phyloP scores from a whole-genome alignment of 2,113 vertebrate species.

The Microcebus ravelobensis region DNA sequence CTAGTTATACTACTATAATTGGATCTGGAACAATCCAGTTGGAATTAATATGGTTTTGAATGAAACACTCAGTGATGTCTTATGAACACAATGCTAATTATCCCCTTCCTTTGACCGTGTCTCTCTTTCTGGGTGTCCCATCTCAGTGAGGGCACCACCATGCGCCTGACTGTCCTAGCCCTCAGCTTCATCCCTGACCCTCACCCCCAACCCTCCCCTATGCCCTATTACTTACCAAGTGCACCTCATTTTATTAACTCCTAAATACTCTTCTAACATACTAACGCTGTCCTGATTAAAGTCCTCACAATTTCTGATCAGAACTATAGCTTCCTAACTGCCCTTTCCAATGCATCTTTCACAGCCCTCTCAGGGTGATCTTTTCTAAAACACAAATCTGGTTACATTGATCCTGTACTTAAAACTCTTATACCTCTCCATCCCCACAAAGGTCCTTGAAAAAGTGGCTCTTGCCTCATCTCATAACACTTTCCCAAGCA shows the following conservation, averaged over 20 bases:
- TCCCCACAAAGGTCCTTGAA: background rate
- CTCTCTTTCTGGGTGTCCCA: background rate
- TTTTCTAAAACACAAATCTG: conserved; percentile 14
- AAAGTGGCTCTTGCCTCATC: background rate
- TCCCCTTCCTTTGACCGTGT: background rate
- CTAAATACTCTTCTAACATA: background rate
- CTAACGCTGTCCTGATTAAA: background rate
- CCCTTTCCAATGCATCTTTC: background rate
- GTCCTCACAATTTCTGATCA: background rate
- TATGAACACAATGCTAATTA: background rate
- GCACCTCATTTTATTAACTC: background rate
- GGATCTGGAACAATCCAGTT: background rate
- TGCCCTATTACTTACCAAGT: background rate
- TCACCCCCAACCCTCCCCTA: background rate
- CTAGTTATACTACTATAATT: background rate
- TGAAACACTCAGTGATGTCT: background rate
- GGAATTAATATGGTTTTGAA: background rate
- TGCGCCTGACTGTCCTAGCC: background rate
- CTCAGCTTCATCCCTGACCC: background rate
- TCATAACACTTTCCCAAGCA: background rate
- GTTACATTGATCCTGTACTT: background rate
- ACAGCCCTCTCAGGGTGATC: background rate
- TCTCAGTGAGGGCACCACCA: background rate
- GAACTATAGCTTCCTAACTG: background rate
- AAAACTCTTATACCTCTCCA: background rate